These are phyloP conservation scores for Zygothrica quintamaculata DNA, from an alignment of 2,888 invertebrate genomes.

Conservation along the genomic window DNA sequence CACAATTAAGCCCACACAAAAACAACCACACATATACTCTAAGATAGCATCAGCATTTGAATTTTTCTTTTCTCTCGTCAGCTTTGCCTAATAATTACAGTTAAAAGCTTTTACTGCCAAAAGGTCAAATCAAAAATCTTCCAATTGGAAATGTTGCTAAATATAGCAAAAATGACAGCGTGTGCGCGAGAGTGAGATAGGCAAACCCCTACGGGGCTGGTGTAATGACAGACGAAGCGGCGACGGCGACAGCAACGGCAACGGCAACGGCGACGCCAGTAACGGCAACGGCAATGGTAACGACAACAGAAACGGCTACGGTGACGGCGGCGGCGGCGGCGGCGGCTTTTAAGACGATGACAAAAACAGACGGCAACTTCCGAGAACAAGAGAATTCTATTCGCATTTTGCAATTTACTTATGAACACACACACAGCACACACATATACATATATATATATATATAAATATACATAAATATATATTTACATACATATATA, in stretches of 20 bases:
- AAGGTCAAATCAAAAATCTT: conserved; percentile 73
- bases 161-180: conserved; percentile 60
- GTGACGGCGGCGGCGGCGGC: conserved; percentile 42
- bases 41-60: conserved; percentile 28
- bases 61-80: conserved; percentile 39
- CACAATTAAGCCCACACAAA: conserved; percentile 30
- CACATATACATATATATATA: conserved; percentile 21
- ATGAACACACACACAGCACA: conserved; percentile 29
- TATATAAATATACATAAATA: conserved; percentile 10
- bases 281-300: conserved; percentile 7
- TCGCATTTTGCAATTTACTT: conserved; percentile 65
- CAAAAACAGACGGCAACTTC: conserved; percentile 65
- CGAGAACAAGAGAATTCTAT: conserved; percentile 61
- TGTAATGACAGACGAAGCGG: conserved; percentile 69
- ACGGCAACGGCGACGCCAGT: background rate
- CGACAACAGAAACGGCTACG: conserved; percentile 52
- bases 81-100: conserved; percentile 55
- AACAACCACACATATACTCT: conserved; percentile 27
- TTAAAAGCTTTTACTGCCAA: conserved; percentile 66
- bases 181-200: conserved; percentile 46
- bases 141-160: conserved; percentile 71
- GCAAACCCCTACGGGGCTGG: conserved; percentile 37
- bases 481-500: conserved; percentile 13
- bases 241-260: conserved; percentile 38
- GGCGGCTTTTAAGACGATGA: conserved; percentile 65